Percentiles rank a stretch among this genome's conserved stretches.
Evolutionary conservation across 2,113 vertebrate genomes (phyloP).

Genomic region (Anhinga rufa): DNA sequence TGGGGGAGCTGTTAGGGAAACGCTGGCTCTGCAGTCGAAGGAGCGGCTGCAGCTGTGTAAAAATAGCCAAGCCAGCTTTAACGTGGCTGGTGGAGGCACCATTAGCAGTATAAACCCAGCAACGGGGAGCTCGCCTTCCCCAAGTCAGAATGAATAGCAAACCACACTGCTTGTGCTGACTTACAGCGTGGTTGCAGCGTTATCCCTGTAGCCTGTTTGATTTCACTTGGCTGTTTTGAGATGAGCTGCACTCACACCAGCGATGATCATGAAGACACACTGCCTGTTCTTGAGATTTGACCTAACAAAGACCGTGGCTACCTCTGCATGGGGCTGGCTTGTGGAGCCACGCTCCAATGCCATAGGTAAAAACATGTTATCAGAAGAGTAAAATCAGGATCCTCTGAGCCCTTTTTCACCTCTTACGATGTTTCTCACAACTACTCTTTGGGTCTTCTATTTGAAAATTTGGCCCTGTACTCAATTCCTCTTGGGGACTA

Average conservation of each 20-base stretch:
- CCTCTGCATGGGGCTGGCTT: fast-evolving
- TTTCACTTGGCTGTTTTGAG: not conserved
- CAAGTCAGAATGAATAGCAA: not conserved
- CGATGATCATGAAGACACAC: fast-evolving
- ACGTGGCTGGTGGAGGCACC: fast-evolving
- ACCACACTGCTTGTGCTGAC: not conserved
- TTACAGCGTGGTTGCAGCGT: fast-evolving
- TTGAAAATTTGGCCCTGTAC: not conserved
- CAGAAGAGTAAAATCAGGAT: not conserved
- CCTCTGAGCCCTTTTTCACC: not conserved
- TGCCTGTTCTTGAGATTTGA: not conserved
- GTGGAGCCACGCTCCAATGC: not conserved
- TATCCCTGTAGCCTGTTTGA: not conserved
- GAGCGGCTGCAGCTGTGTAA: not conserved
- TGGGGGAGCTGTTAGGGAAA: not conserved
- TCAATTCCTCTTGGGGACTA: not conserved
- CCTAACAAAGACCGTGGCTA: not conserved
- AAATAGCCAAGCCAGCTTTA: not conserved
- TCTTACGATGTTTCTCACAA: not conserved
- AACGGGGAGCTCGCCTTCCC: not conserved
- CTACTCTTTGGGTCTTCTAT: not conserved
- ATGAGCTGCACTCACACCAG: not conserved
- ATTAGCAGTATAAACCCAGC: fast-evolving
- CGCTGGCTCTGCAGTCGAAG: not conserved
- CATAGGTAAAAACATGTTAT: not conserved